Evolutionary conservation across 2,888 invertebrate species (phyloP).

Genomic region (Ernsta delagoae): DNA sequence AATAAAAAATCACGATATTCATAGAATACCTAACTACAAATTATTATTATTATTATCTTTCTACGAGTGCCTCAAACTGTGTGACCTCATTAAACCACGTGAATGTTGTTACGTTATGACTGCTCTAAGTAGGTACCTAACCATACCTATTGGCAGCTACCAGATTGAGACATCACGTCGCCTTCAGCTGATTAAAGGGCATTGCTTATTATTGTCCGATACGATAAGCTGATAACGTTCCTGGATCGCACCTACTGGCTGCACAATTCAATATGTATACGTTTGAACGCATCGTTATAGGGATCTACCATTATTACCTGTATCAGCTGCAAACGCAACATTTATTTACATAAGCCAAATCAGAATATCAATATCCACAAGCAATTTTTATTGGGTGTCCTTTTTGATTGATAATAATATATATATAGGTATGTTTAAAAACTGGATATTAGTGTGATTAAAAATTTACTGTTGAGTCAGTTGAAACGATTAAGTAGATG

Average conservation of each 20-base stretch:
- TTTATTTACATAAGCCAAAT: background rate
- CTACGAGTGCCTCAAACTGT: no score
- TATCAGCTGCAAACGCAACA: background rate
- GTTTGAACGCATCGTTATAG: slow-evolving; percentile 1
- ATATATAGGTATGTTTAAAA: no score
- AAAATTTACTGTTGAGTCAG: no score
- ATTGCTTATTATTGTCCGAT: slow-evolving; percentile 45
- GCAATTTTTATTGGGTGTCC: background rate
- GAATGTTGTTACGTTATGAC: no score
- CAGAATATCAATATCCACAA: background rate
- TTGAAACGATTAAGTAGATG: no score
- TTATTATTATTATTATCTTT: no score
- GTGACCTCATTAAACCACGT: slow-evolving; percentile 24
- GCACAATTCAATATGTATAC: slow-evolving; percentile 8
- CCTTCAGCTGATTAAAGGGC: slow-evolving; percentile 48
- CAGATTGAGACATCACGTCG: slow-evolving; percentile 50
- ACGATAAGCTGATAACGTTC: slow-evolving; percentile 51
- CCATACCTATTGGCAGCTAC: slow-evolving; percentile 1
- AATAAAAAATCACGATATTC: no score
- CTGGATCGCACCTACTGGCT: background rate
- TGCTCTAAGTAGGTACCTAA: no score
- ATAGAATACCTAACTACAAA: no score
- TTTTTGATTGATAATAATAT: no score
- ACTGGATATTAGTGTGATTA: background rate
- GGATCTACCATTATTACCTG: background rate